Evolutionary conservation across 2,797 vertebrate genomes (phyloP).

Genomic region (Pangasius macronema): DNA sequence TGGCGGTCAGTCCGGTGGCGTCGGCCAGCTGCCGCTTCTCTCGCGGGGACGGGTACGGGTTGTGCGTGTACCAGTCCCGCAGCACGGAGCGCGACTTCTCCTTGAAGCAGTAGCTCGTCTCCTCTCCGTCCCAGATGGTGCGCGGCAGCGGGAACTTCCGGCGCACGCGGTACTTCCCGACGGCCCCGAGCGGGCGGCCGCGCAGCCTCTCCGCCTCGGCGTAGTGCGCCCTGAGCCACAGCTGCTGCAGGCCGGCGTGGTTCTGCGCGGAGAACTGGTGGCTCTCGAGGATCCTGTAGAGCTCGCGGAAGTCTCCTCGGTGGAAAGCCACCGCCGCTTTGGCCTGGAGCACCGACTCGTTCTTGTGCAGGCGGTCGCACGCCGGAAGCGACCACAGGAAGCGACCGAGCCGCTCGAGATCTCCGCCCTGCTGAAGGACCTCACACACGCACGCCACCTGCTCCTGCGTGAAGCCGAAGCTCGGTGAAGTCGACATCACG

Average conservation of each 20-base stretch:
- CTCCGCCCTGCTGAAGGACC: constrained; percentile 92
- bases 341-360: constrained; percentile 95
- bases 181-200: constrained; percentile 93
- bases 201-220: constrained; percentile 95
- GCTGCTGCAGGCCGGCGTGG: constrained; percentile 92
- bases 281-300: constrained; percentile 95
- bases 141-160: constrained; percentile 95
- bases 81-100: constrained; percentile 96
- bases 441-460: constrained; percentile 98
- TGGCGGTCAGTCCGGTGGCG: constrained; percentile 94
- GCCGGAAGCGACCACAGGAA: constrained; percentile 96
- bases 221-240: constrained; percentile 97
- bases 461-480: constrained; percentile 76
- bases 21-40: constrained; percentile 95
- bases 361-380: constrained; percentile 97
- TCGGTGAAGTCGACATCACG: background rate
- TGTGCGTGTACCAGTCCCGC: constrained; percentile 94
- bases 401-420: constrained; percentile 94
- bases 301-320: constrained; percentile 90
- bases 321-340: constrained; percentile 87
- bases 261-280: constrained; percentile 84
- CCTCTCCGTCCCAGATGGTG: constrained; percentile 99
- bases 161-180: constrained; percentile 96
- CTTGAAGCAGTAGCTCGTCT: constrained; percentile 99
- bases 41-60: constrained; percentile 94